A percentile compares a stretch with the other conserved stretches of the same genome.
Conservation (phyloP, 2,113 vertebrate species). For the Odontesthes bonariensis region DNA sequence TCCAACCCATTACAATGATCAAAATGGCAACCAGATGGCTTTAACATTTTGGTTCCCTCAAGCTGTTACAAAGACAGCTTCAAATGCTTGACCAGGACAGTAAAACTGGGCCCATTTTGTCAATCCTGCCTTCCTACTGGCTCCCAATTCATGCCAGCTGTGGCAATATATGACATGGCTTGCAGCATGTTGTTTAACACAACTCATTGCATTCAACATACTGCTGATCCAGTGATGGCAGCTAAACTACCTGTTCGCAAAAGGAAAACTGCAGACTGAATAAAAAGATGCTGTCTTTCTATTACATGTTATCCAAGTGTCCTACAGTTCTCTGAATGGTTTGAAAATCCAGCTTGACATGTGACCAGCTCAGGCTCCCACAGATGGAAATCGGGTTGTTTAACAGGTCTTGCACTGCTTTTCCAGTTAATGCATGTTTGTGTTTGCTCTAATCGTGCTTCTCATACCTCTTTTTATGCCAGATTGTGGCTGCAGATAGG, state of each 20-base stretch:
- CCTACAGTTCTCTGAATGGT: background rate
- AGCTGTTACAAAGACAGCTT: background rate
- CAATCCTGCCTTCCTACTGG: constrained; percentile 2
- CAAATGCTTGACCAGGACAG: constrained; percentile 9
- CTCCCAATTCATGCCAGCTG: constrained; percentile 1
- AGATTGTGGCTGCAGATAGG: constrained; percentile 17
- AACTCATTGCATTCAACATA: constrained; percentile 4
- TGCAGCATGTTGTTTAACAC: constrained; percentile 11
- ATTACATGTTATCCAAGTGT: background rate
- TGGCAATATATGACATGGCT: background rate
- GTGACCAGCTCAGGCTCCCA: constrained; percentile 4
- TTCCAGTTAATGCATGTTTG: background rate
- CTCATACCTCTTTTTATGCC: constrained; percentile 14
- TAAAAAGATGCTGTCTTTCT: constrained; percentile 5
- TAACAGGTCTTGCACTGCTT: background rate
- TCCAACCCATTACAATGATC: background rate
- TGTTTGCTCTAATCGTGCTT: background rate
- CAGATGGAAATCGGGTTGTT: background rate
- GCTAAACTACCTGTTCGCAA: constrained; percentile 4
- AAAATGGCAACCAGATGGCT: background rate
- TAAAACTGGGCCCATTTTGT: constrained; percentile 8
- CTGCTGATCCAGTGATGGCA: constrained; percentile 1
- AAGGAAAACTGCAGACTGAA: constrained; percentile 8
- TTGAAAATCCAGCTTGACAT: constrained; percentile 6
- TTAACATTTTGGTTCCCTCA: background rate